Evolutionary conservation across 2,888 invertebrate genomes (phyloP).

Genomic region (Spisula solida): DNA sequence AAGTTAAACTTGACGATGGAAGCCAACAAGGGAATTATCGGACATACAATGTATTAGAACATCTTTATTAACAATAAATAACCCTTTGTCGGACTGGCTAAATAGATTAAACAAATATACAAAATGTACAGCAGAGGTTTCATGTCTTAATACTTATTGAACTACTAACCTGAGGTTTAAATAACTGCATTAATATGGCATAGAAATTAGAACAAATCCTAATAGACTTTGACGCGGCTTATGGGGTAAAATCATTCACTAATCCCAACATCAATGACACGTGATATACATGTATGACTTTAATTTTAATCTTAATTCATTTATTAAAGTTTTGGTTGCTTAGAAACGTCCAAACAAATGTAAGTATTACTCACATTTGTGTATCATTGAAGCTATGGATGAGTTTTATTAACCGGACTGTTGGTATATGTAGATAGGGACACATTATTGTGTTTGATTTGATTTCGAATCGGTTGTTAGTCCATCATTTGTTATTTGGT

Average conservation of each 20-base stretch:
- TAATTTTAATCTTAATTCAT: constrained; percentile 2
- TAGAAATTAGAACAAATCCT: neutral
- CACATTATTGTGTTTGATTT: neutral
- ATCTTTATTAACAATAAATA: constrained; percentile 27
- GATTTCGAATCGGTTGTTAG: neutral
- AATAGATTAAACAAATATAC: constrained; percentile 30
- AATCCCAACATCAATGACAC: neutral
- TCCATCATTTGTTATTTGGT: neutral
- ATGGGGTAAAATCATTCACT: neutral
- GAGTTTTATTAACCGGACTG: neutral
- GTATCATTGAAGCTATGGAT: neutral
- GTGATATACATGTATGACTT: neutral
- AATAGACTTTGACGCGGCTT: neutral
- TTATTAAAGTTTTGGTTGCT: neutral
- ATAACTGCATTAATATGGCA: constrained; percentile 15
- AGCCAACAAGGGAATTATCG: neutral
- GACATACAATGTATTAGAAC: neutral
- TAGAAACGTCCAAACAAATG: neutral
- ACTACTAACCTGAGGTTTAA: constrained; percentile 32
- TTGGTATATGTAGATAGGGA: neutral
- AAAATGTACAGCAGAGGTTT: constrained; percentile 2
- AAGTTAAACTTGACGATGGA: neutral
- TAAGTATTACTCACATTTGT: neutral
- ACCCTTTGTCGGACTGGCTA: constrained; percentile 20
- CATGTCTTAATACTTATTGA: neutral